phyloP scores from a whole-genome alignment of 2,797 vertebrate species.

The Leptoclinus maculatus region DNA sequence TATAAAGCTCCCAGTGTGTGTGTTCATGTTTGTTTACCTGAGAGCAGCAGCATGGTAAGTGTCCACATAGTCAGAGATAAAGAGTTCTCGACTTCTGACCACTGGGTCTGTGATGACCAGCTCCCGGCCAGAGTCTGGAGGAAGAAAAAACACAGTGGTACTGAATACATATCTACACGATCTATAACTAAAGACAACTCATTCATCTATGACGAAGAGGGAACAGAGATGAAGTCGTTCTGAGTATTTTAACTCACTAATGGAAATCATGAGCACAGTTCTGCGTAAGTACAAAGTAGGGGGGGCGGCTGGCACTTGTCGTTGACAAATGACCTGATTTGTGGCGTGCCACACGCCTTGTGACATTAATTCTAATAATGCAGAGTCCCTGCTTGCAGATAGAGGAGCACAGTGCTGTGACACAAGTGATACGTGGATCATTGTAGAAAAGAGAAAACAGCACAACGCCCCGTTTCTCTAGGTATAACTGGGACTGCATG shows the following conservation, averaged over 20 bases:
- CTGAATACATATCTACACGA: constrained; percentile 10
- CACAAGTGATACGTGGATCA: constrained; percentile 10
- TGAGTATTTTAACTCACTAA: constrained; percentile 34
- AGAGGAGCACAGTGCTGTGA: constrained; percentile 2
- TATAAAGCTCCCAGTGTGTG: not conserved
- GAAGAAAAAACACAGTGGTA: constrained; percentile 20
- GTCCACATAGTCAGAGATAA: constrained; percentile 99
- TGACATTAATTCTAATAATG: constrained; percentile 77
- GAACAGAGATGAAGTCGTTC: constrained; percentile 20
- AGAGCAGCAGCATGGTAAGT: constrained; percentile 99
- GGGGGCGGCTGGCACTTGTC: constrained; percentile 38
- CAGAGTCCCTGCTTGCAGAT: constrained; percentile 54
- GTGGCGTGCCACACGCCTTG: constrained; percentile 34
- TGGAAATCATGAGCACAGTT: constrained; percentile 43
- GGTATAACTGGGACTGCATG: not conserved
- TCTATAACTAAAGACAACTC: not conserved
- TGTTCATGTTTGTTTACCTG: constrained; percentile 84
- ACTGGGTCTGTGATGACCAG: constrained; percentile 98
- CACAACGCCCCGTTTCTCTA: not conserved
- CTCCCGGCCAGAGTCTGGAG: constrained; percentile 95
- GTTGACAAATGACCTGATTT: constrained; percentile 68
- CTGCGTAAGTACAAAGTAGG: constrained; percentile 34
- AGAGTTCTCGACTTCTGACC: constrained; percentile 98
- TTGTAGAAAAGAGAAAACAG: not conserved
- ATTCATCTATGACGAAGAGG: constrained; percentile 34